Percentiles rank a stretch among this genome's conserved stretches.
phyloP scores from a whole-genome alignment of 2,888 invertebrate species.

The Tiliacea aurago region DNA sequence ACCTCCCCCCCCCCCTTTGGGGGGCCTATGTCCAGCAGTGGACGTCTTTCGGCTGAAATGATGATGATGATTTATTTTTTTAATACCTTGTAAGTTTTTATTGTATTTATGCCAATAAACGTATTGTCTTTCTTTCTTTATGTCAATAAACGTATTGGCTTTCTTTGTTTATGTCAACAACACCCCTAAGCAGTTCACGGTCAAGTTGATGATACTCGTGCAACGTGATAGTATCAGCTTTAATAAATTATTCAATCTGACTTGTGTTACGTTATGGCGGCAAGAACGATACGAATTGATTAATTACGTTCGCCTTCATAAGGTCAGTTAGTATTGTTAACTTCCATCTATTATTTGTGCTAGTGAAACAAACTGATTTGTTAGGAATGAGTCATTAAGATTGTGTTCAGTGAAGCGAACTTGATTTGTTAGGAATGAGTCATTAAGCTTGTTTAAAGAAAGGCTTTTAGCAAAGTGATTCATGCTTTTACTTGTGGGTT shows the following conservation, averaged over 20 bases:
- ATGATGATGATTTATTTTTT: no score
- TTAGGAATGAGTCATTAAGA: constrained; percentile 42
- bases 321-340: constrained; percentile 24
- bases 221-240: constrained; percentile 12
- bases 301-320: constrained; percentile 34
- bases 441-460: constrained; percentile 7
- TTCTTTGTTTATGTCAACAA: not conserved
- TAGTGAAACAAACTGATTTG: constrained; percentile 43
- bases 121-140: no score
- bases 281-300: constrained; percentile 45
- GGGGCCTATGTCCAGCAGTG: no score
- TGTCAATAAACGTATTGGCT: no score
- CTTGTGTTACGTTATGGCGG: constrained; percentile 19
- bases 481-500: no score
- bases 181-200: constrained; percentile 11
- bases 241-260: constrained; percentile 45
- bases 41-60: no score
- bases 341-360: constrained; percentile 38
- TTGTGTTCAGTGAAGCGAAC: no score
- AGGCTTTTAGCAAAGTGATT: no score
- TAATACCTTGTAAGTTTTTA: no score
- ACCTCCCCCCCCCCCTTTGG: no score
- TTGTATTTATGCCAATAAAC: no score
- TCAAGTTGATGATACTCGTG: constrained; percentile 25
- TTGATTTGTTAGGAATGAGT: constrained; percentile 48